Conservation (phyloP, 2,113 vertebrate genomes). For the Crotalus helleri region DNA sequence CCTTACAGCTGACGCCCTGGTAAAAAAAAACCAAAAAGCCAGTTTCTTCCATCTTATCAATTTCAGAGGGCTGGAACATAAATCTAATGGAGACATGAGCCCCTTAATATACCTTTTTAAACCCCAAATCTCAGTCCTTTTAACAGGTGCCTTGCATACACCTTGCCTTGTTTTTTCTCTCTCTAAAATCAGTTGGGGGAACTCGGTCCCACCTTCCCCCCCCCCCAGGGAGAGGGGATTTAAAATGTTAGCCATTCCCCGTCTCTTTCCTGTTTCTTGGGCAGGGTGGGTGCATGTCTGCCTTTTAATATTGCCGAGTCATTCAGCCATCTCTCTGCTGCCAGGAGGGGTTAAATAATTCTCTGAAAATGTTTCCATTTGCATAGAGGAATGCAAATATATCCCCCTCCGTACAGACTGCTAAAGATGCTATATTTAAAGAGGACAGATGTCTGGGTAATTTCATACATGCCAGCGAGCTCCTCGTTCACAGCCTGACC, state of each 20-base stretch:
- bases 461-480: background rate
- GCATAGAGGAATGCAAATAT: background rate
- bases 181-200: background rate
- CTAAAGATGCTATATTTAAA: slow-evolving; percentile 8
- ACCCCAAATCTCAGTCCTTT: background rate
- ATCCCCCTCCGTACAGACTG: background rate
- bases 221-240: background rate
- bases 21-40: background rate
- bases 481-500: background rate
- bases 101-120: background rate
- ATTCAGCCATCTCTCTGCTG: background rate
- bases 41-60: background rate
- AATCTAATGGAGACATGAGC: background rate
- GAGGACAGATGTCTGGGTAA: background rate
- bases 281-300: background rate
- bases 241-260: background rate
- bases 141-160: background rate
- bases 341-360: background rate
- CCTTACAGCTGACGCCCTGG: background rate
- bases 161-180: background rate
- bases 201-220: background rate
- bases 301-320: background rate
- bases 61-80: background rate
- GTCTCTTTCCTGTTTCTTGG: no score
- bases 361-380: background rate